Conservation (phyloP, 1,140 invertebrate species). For the Drosophila tropicalis region DNA sequence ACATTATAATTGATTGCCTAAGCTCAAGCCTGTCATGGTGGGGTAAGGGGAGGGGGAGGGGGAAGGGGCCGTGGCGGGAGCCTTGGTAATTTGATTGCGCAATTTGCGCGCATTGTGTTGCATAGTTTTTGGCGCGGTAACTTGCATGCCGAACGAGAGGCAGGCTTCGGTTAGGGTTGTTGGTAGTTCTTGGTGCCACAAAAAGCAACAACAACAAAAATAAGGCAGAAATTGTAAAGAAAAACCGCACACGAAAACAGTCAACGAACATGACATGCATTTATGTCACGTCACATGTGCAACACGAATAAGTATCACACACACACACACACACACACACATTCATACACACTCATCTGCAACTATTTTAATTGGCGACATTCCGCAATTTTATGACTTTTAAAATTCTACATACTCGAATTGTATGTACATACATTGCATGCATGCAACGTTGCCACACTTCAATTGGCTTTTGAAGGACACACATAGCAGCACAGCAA, state of each 20-base stretch:
- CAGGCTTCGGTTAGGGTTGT: conserved; percentile 3
- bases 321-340: conserved; percentile 31
- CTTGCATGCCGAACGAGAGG: conserved; percentile 39
- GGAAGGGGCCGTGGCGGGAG: not conserved
- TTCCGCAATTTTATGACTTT: conserved; percentile 81
- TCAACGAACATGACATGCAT: conserved; percentile 82
- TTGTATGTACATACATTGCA: conserved; percentile 20
- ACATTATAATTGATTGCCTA: conserved; percentile 80
- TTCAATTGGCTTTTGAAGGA: conserved; percentile 79
- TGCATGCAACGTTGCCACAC: conserved; percentile 76
- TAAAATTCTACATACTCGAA: conserved; percentile 72
- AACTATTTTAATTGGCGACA: conserved; percentile 82
- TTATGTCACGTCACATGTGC: conserved; percentile 82
- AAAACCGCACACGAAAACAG: conserved; percentile 59
- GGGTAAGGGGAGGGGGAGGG: not conserved
- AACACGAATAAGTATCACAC: conserved; percentile 65
- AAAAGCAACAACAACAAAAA: conserved; percentile 18
- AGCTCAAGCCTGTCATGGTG: conserved; percentile 46
- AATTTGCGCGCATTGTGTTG: conserved; percentile 80
- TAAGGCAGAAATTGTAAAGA: conserved; percentile 15
- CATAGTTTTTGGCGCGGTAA: conserved; percentile 77
- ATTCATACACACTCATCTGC: conserved; percentile 52
- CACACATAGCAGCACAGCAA: conserved; percentile 44
- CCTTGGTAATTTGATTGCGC: conserved; percentile 79
- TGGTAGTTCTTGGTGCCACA: conserved; percentile 23